phyloP scores from a whole-genome alignment of 1,140 invertebrate species.

The Pseudobourletiella spinata region DNA sequence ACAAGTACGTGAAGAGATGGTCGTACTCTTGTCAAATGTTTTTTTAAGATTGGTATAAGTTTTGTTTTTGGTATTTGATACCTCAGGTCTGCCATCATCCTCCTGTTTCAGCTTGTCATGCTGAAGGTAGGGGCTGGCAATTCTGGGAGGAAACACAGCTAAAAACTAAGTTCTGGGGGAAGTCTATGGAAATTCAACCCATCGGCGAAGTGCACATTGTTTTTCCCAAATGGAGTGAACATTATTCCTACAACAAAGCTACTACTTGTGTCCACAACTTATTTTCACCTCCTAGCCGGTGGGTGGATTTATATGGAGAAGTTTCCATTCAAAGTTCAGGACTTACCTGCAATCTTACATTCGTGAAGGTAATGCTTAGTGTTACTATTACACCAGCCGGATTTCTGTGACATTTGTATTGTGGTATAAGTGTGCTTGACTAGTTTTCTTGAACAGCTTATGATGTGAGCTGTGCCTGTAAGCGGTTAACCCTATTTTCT shows the following conservation, averaged over 20 bases:
- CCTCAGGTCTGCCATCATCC: conserved; percentile 75
- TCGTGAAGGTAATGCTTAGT: conserved; percentile 59
- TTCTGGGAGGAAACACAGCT: conserved; percentile 74
- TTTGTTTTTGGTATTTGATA: too few species aligned
- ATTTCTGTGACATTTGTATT: conserved; percentile 2
- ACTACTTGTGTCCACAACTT: conserved; percentile 80
- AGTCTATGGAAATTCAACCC: conserved; percentile 81
- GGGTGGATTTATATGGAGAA: conserved; percentile 81
- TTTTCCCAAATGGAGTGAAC: conserved; percentile 47
- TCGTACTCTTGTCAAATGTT: too few species aligned
- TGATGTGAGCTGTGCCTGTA: too few species aligned
- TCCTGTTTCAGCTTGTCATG: conserved; percentile 69
- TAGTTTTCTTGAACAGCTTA: too few species aligned
- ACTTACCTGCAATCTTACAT: conserved; percentile 66
- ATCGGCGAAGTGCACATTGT: conserved; percentile 49
- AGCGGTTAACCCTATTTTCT: too few species aligned
- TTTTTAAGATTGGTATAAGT: too few species aligned
- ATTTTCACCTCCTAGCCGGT: conserved; percentile 63
- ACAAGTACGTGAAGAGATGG: conserved; percentile 45
- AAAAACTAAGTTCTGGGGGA: conserved; percentile 84
- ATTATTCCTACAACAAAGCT: conserved; percentile 77
- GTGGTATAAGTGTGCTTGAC: too few species aligned
- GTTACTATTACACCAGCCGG: background rate
- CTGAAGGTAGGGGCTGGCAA: conserved; percentile 61
- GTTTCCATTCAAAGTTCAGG: conserved; percentile 54